phyloP scores from a whole-genome alignment of 2,797 vertebrate species.

The Darevskia mixta region DNA sequence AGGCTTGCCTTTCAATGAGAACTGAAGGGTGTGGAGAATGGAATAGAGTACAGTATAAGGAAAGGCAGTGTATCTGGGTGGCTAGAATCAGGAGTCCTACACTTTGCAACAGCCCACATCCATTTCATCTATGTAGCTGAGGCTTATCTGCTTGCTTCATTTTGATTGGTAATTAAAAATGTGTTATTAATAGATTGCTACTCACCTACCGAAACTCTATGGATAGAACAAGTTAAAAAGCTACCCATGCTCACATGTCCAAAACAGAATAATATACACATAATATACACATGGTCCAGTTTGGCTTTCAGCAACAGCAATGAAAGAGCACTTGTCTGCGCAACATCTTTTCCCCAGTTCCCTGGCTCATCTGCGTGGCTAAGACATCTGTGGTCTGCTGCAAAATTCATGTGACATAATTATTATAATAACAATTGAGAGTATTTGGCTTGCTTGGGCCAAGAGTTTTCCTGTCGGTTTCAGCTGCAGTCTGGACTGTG shows the following conservation, averaged over 20 bases:
- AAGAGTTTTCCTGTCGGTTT: slow-evolving; percentile 1
- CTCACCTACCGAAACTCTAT: background rate
- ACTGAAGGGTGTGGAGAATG: no score
- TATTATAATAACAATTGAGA: slow-evolving; percentile 7
- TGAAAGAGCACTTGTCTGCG: background rate
- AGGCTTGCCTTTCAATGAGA: no score
- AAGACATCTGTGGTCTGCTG: background rate
- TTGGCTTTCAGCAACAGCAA: background rate
- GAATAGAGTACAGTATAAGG: background rate
- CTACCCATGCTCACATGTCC: background rate
- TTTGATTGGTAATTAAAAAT: background rate
- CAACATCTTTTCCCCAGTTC: background rate
- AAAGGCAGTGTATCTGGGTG: background rate
- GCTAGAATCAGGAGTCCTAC: background rate
- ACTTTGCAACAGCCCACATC: background rate
- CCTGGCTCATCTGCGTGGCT: slow-evolving; percentile 9
- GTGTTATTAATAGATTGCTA: background rate
- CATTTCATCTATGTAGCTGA: background rate
- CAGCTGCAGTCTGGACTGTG: background rate
- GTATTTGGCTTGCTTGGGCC: background rate
- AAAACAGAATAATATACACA: background rate
- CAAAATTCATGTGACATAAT: background rate
- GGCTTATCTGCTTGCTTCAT: background rate
- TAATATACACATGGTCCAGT: background rate
- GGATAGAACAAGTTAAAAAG: background rate